Base-by-base conservation (phyloP, 2,888 invertebrate genomes). In the Netelia fuscicornis region DNA sequence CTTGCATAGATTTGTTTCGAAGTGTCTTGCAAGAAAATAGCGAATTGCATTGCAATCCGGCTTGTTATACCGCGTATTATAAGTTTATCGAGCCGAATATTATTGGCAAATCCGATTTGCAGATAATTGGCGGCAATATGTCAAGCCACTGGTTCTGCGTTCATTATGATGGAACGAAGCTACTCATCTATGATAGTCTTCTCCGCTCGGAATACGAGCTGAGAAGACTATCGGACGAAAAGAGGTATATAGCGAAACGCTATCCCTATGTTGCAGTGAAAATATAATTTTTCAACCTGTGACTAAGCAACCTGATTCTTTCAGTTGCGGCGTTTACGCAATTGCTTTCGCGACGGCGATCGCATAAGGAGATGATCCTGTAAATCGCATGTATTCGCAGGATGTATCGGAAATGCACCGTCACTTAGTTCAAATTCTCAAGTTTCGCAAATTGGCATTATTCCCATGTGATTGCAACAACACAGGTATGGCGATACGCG, bases 71-170 rank as follows among this genome's bases (percentile, higher is more conserved):
- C 8, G n/a, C 20, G 6, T 62, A 58, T 37, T 23, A 25, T 6
- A 52, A 44, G 11, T 37, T 52, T 13, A 77, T 77, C 10, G 56
- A 68, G 56, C 77, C 81, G 9, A 83, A 74, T 30, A 42, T 6
- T 10, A 9, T 10, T 10, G 52, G 13, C 5, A 10, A 72, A 20
- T 30, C 23, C 6, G 83, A 85, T 65, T 13, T 85, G 10, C 85
- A 83, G 72, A 81, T 86, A 20, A 56, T 86, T 13, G 83, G 79
- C 20, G 85, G 83, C 1, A 76, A 68, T 67, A 17, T 42, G 13
- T 75, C 30, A 17, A 23, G 30, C 8, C 85, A 86, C 42, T 84
- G 76, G 83, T 54, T 54, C 62, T 86, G 80, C 10, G 10, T 80
- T n/a, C 37, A 81, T 65, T 81, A 77, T 44, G 60, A 79, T 67